Conservation (phyloP, 2,888 invertebrate species). For the Crioceris asparagi region DNA sequence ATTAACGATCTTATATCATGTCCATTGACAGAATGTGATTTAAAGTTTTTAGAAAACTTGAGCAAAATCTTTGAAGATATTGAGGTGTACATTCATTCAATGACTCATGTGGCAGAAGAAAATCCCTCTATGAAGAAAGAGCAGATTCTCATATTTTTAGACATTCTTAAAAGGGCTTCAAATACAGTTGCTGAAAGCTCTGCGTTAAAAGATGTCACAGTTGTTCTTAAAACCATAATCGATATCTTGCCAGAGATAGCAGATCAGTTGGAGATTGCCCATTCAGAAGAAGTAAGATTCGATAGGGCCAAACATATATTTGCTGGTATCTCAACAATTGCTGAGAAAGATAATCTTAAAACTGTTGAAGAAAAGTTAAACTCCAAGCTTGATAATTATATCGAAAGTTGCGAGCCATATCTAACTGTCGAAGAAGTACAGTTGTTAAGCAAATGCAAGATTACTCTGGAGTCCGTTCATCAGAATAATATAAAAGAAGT, state of each 20-base stretch:
- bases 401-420: no score
- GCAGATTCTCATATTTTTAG: constrained; percentile 20
- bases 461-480: no score
- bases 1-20: constrained; percentile 31
- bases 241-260: constrained; percentile 24
- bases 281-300: constrained; percentile 19
- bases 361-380: no score
- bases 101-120: constrained; percentile 13
- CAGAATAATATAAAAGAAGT: no score
- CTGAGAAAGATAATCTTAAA: no score
- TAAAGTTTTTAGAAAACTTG: constrained; percentile 23
- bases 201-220: constrained; percentile 22
- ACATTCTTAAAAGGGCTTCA: constrained; percentile 22
- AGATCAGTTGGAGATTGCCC: constrained; percentile 25
- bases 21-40: constrained; percentile 23
- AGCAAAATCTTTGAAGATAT: constrained; percentile 24
- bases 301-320: neutral
- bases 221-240: constrained; percentile 22
- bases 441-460: no score
- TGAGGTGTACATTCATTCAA: constrained; percentile 19
- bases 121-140: constrained; percentile 15
- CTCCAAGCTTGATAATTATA: no score
- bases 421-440: no score
- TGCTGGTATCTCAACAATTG: neutral
- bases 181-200: constrained; percentile 22